Conservation (phyloP, 2,888 invertebrate species). For the Sclerodermus sp. region DNA sequence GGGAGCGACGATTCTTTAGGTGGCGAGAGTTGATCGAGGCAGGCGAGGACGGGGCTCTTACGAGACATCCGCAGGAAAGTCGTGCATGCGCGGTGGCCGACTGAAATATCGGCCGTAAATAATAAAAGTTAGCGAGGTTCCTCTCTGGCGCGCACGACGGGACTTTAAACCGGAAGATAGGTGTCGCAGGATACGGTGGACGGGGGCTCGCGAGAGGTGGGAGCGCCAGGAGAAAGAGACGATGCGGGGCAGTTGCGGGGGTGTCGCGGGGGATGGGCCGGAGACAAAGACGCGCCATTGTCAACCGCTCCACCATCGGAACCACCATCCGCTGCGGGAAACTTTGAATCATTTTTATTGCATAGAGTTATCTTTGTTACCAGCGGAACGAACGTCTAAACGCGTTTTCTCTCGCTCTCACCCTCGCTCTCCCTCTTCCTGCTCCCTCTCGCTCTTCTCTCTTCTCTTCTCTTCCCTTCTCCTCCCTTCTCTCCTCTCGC, state of each 20-base stretch:
- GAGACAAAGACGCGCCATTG: conserved; percentile 58
- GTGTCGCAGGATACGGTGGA: conserved; percentile 53
- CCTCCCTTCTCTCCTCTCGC: conserved; percentile 24
- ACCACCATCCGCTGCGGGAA: conserved; percentile 58
- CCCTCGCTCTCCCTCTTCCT: conserved; percentile 30
- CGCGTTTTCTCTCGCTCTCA: conserved; percentile 46
- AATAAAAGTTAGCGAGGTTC: conserved; percentile 58
- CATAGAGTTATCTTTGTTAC: conserved; percentile 59
- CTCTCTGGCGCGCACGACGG: conserved; percentile 52
- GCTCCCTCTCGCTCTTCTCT: conserved; percentile 35
- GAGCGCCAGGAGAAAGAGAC: conserved; percentile 21
- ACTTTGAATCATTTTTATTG: conserved; percentile 60
- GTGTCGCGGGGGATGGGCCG: conserved; percentile 32
- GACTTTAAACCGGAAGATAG: conserved; percentile 59
- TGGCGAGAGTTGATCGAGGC: not conserved
- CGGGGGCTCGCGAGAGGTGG: conserved; percentile 30
- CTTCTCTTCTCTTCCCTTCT: conserved; percentile 23
- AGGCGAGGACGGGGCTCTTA: not conserved
- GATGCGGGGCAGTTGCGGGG: conserved; percentile 6
- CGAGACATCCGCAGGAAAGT: no score
- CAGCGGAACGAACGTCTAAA: conserved; percentile 56
- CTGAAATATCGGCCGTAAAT: conserved; percentile 58
- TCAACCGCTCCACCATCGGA: conserved; percentile 57
- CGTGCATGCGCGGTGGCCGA: conserved; percentile 29
- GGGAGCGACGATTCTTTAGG: conserved; percentile 4